phyloP scores from a whole-genome alignment of 2,797 vertebrate species.

The Prunella strophiata region DNA sequence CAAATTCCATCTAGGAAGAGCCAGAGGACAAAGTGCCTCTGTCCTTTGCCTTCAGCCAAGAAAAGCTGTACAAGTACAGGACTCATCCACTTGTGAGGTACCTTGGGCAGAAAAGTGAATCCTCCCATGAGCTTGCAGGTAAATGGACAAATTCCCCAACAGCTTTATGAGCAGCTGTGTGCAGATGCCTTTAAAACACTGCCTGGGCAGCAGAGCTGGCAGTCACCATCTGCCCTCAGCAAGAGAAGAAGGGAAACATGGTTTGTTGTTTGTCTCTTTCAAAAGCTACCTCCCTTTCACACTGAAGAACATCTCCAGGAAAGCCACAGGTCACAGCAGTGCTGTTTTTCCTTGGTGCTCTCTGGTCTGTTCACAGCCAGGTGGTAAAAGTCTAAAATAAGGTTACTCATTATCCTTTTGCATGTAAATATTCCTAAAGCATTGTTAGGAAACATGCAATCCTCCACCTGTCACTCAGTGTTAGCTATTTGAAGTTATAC shows the following conservation, averaged over 20 bases:
- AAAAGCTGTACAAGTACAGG: not conserved
- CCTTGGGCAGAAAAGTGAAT: not conserved
- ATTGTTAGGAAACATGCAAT: not conserved
- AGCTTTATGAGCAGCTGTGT: not conserved
- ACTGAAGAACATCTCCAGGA: not conserved
- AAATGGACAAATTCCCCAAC: fast-evolving
- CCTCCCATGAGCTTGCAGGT: fast-evolving
- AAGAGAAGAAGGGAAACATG: fast-evolving
- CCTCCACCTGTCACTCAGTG: fast-evolving
- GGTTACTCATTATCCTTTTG: not conserved
- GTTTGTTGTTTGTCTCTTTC: fast-evolving
- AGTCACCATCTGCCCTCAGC: not conserved
- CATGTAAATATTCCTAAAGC: fast-evolving
- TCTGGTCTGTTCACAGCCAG: not conserved
- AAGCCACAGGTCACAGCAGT: not conserved
- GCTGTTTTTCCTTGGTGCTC: fast-evolving
- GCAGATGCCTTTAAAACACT: not conserved
- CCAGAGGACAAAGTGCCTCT: not conserved
- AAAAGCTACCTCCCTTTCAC: not conserved
- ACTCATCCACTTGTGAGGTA: not conserved
- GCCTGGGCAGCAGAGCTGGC: not conserved
- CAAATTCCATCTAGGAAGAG: not conserved
- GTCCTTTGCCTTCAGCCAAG: not conserved
- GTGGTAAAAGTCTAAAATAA: not conserved
- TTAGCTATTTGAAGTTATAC: fast-evolving